These are phyloP conservation scores for Apamea anceps DNA, from an alignment of 2,888 invertebrate genomes.

Conservation along the genomic window DNA sequence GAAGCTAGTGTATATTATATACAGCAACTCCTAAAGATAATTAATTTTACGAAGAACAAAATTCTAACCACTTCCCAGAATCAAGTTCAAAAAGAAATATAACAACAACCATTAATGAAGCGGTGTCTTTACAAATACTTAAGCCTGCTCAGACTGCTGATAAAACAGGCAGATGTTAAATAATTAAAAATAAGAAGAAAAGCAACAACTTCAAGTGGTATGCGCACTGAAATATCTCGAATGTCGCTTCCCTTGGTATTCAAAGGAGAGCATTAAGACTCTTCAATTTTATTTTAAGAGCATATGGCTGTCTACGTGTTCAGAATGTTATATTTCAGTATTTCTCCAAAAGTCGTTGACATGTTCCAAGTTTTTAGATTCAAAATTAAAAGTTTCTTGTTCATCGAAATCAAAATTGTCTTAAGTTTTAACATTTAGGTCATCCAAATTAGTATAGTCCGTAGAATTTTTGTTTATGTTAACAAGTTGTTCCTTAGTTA, in stretches of 20 bases:
- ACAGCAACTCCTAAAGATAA: neutral
- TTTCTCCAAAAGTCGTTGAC: constrained; percentile 47
- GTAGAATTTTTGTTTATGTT: constrained; percentile 11
- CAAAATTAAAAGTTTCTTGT: constrained; percentile 4
- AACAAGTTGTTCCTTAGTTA: neutral
- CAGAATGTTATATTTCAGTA: constrained; percentile 39
- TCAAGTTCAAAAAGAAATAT: constrained; percentile 21
- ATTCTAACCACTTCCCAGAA: constrained; percentile 33
- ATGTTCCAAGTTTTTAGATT: constrained; percentile 21
- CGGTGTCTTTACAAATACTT: constrained; percentile 31
- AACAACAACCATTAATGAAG: constrained; percentile 36
- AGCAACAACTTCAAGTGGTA: constrained; percentile 35
- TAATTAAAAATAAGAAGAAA: constrained; percentile 47
- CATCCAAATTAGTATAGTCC: neutral
- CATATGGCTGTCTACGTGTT: constrained; percentile 52
- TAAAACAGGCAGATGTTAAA: constrained; percentile 58
- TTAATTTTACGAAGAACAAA: neutral
- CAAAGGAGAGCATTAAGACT: constrained; percentile 47
- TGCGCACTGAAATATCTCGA: constrained; percentile 56
- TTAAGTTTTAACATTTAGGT: neutral
- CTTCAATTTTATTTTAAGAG: constrained; percentile 55
- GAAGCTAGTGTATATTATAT: no score
- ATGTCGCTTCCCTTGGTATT: constrained; percentile 57
- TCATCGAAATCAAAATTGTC: neutral
- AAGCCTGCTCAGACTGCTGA: constrained; percentile 28